Percentiles rank a stretch among this genome's conserved stretches.
These are phyloP conservation scores for Sphenodon punctatus DNA, from an alignment of 2,797 vertebrate genomes.

Conservation along the genomic window DNA sequence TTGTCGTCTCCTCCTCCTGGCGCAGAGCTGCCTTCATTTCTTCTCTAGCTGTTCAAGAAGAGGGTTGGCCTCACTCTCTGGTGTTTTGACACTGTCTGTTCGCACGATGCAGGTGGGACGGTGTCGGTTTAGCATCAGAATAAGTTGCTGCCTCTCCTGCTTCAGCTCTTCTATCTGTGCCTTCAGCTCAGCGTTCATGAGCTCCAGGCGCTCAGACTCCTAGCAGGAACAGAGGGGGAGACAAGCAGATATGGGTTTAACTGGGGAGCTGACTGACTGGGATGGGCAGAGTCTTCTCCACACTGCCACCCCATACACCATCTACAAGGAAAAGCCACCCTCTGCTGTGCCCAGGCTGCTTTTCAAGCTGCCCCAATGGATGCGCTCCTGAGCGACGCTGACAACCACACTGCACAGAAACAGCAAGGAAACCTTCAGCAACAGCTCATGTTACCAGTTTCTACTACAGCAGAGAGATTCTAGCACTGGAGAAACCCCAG, in stretches of 20 bases:
- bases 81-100: conserved; percentile 92
- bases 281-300: background rate
- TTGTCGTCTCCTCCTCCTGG: conserved; percentile 54
- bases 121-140: conserved; percentile 94
- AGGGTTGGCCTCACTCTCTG: conserved; percentile 86
- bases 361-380: background rate
- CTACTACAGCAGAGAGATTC: background rate
- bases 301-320: background rate
- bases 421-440: background rate
- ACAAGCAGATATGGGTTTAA: background rate
- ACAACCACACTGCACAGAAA: background rate
- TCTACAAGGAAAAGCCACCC: background rate
- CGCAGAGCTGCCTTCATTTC: conserved; percentile 79
- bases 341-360: background rate
- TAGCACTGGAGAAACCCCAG: background rate
- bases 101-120: conserved; percentile 96
- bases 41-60: conserved; percentile 89
- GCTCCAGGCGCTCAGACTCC: conserved; percentile 95
- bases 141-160: conserved; percentile 93
- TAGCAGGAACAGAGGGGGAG: conserved; percentile 63
- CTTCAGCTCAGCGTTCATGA: conserved; percentile 95
- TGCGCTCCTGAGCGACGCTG: too few species aligned
- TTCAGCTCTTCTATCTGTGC: conserved; percentile 96
- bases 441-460: background rate
- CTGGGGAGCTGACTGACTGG: background rate